phyloP scores from a whole-genome alignment of 1,140 invertebrate species.

The Lordiphosa stackelbergi region DNA sequence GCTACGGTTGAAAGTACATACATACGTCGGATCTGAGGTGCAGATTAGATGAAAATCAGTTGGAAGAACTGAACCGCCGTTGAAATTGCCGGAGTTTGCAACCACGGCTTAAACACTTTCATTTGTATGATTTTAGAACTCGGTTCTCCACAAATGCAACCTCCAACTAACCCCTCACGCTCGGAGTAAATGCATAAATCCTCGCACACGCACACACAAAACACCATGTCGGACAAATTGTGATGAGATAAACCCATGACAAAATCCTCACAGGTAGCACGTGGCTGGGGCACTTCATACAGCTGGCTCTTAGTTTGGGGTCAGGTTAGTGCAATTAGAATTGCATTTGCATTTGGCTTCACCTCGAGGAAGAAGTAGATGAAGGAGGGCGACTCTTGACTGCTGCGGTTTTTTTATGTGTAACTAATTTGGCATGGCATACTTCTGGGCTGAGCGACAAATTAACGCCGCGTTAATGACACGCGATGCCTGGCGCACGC shows the following conservation, averaged over 20 bases:
- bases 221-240: too few relatives aligned
- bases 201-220: too few relatives aligned
- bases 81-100: too few relatives aligned
- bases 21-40: too few relatives aligned
- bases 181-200: too few relatives aligned
- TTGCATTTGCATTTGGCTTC: slow-evolving; percentile 35
- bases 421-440: slow-evolving; percentile 65
- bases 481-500: slow-evolving; percentile 24
- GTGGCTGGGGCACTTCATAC: slow-evolving; percentile 27
- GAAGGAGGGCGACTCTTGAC: slow-evolving; percentile 10
- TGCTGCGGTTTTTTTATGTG: slow-evolving; percentile 34
- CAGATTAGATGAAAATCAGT: too few relatives aligned
- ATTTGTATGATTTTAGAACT: not conserved
- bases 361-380: slow-evolving; percentile 7
- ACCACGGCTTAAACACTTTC: too few relatives aligned
- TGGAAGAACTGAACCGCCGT: too few relatives aligned
- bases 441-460: slow-evolving; percentile 67
- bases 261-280: slow-evolving; percentile 22
- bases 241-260: too few relatives aligned
- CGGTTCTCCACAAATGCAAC: too few relatives aligned
- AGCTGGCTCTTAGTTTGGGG: slow-evolving; percentile 39
- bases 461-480: slow-evolving; percentile 68
- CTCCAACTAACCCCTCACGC: too few relatives aligned
- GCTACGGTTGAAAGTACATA: too few relatives aligned
- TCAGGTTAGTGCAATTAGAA: slow-evolving; percentile 49